phyloP scores from a whole-genome alignment of 2,113 vertebrate species.

The Passer domesticus region DNA sequence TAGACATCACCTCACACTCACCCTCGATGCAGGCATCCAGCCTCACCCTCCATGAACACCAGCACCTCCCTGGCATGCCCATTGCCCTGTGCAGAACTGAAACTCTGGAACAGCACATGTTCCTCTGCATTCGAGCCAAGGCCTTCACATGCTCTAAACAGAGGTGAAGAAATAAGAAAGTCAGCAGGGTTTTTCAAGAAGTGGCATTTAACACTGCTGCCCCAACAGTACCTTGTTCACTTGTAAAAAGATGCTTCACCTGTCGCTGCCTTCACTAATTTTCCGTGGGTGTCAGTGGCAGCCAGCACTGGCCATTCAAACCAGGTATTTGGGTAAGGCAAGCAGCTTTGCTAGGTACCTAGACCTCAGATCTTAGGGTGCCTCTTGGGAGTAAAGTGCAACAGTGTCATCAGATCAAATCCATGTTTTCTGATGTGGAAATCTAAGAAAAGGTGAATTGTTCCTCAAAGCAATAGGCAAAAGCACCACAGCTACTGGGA shows the following conservation, averaged over 20 bases:
- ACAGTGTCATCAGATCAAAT: background rate
- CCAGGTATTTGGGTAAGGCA: background rate
- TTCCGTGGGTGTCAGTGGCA: background rate
- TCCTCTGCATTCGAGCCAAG: background rate
- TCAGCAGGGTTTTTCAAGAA: background rate
- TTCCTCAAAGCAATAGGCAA: background rate
- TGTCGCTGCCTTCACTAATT: background rate
- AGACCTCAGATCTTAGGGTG: background rate
- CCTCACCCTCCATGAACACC: background rate
- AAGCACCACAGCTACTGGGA: background rate
- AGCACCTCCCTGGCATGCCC: background rate
- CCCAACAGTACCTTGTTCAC: background rate
- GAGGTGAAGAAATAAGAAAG: background rate
- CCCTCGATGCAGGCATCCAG: too few relatives aligned
- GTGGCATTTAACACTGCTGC: background rate
- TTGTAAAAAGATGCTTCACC: background rate
- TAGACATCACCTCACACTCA: background rate
- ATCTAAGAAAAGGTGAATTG: background rate
- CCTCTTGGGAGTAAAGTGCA: background rate
- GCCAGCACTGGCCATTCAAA: background rate
- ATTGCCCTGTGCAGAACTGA: background rate
- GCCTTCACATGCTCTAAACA: background rate
- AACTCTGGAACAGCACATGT: background rate
- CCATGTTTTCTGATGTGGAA: background rate
- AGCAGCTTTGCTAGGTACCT: background rate